Percentiles rank a stretch among this genome's conserved stretches.
These are phyloP conservation scores for Drosophila rellima DNA, from an alignment of 2,888 invertebrate genomes.

Conservation along the genomic window DNA sequence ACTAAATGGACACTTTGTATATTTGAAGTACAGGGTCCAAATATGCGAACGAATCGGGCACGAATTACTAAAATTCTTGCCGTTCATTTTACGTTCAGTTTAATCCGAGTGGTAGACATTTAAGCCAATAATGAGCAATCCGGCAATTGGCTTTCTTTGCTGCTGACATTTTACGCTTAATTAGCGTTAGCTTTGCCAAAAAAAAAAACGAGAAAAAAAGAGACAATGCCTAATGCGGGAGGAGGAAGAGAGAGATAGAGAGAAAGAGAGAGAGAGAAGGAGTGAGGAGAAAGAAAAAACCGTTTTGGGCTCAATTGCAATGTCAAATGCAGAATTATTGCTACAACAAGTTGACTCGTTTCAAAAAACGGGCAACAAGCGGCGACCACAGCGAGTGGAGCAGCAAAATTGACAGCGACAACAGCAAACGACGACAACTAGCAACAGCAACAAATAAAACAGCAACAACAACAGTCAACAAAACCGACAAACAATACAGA, in stretches of 20 bases:
- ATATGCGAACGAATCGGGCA: constrained; percentile 2
- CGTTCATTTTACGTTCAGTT: neutral
- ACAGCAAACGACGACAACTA: constrained; percentile 52
- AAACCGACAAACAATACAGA: constrained; percentile 33
- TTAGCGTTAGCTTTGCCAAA: constrained; percentile 50
- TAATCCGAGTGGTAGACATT: constrained; percentile 10
- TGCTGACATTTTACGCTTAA: constrained; percentile 60
- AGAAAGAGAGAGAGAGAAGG: neutral
- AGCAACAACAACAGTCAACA: constrained; percentile 51
- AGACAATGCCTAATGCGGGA: constrained; percentile 45
- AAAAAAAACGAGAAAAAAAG: constrained; percentile 3
- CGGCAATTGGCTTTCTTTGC: constrained; percentile 36
- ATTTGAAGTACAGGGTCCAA: neutral
- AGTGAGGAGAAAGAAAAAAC: constrained; percentile 40
- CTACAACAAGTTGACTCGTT: constrained; percentile 73
- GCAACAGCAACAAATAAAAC: constrained; percentile 48
- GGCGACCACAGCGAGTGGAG: constrained; percentile 51
- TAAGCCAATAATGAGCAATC: constrained; percentile 17
- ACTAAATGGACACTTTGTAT: neutral
- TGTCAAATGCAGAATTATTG: constrained; percentile 81
- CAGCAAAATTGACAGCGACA: constrained; percentile 50
- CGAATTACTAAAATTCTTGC: neutral
- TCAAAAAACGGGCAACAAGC: constrained; percentile 60
- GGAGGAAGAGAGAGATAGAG: neutral
- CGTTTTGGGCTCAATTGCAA: constrained; percentile 70